Conservation (phyloP, 2,113 vertebrate species). For the Peromyscus californicus region DNA sequence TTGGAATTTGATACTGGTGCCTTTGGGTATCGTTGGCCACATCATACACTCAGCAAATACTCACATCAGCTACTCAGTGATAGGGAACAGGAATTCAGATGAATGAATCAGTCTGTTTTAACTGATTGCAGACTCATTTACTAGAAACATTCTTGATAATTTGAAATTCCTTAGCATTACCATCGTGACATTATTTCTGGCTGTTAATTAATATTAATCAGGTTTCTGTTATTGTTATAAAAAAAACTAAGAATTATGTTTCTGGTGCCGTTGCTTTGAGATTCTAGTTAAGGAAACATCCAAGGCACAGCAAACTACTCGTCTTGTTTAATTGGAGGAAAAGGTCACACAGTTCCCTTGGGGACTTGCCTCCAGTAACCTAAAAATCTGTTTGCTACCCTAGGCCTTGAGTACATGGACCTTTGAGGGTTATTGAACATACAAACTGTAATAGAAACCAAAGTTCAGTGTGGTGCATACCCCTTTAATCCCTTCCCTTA, state of each 20-base stretch:
- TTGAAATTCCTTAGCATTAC: constrained; percentile 46
- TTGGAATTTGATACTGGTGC: constrained; percentile 39
- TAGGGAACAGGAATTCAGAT: neutral
- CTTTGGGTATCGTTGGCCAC: neutral
- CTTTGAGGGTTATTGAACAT: neutral
- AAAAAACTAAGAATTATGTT: neutral
- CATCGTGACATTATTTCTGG: constrained; percentile 35
- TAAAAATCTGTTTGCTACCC: neutral
- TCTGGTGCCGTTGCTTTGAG: neutral
- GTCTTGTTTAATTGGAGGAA: neutral
- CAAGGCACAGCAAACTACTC: neutral
- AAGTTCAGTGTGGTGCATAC: neutral
- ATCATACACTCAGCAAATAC: constrained; percentile 3
- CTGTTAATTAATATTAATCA: neutral
- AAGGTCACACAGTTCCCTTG: neutral
- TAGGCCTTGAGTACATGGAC: neutral
- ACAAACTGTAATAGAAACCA: neutral
- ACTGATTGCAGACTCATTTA: constrained; percentile 40
- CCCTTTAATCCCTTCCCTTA: neutral
- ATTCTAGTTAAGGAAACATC: neutral
- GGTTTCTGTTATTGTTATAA: neutral
- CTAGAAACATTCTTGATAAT: constrained; percentile 25
- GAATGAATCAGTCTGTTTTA: constrained; percentile 33
- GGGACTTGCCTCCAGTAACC: neutral
- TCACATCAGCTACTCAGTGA: neutral